Percentiles rank a stretch among this genome's conserved stretches.
phyloP scores from a whole-genome alignment of 2,888 invertebrate species.

The Anthrax anthrax region DNA sequence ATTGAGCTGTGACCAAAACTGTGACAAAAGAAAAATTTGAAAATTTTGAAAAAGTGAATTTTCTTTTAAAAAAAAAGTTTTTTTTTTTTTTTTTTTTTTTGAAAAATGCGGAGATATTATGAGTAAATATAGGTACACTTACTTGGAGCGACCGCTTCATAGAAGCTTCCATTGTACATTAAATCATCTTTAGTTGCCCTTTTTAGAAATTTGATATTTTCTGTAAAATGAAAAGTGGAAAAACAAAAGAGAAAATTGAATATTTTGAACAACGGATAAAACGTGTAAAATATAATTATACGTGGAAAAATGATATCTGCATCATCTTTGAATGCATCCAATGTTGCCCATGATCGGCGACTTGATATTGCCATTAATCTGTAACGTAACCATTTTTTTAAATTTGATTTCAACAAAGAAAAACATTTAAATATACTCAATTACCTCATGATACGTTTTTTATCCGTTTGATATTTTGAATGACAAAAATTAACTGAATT shows the following conservation, averaged over 20 bases:
- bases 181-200: conserved; percentile 21
- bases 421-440: no score
- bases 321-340: background rate
- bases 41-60: background rate
- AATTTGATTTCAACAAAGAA: no score
- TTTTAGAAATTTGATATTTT: conserved; percentile 13
- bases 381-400: no score
- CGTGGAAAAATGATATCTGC: background rate
- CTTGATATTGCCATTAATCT: no score
- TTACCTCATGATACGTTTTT: no score
- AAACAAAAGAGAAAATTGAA: background rate
- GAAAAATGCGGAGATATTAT: no score
- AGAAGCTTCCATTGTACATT: conserved; percentile 26
- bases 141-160: conserved; percentile 28
- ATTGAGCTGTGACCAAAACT: conserved; percentile 35
- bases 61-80: no score
- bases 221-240: background rate
- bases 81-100: no score
- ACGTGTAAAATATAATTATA: background rate
- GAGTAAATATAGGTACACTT: no score
- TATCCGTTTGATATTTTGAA: no score
- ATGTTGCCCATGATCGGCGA: no score
- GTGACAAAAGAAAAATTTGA: background rate
- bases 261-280: background rate
- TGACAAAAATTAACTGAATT: no score